Conservation (phyloP, 2,797 vertebrate species). For the Dermochelys coriacea region DNA sequence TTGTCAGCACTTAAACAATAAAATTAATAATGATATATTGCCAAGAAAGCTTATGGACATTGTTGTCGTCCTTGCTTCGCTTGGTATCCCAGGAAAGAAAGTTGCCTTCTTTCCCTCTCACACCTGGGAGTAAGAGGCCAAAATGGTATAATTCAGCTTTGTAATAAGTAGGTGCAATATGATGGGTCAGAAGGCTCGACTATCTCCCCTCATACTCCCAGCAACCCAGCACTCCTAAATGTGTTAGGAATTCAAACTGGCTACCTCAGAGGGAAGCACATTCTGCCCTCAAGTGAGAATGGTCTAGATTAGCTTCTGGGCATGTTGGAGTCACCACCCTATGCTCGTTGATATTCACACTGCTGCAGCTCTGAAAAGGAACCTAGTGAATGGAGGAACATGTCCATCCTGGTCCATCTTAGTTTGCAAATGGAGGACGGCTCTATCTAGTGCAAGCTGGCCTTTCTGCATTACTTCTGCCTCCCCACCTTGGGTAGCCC, state of each 20-base stretch:
- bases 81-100: background rate
- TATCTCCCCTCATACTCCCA: background rate
- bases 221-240: background rate
- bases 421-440: background rate
- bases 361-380: background rate
- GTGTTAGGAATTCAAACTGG: accelerated
- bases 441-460: background rate
- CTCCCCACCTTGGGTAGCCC: background rate
- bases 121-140: background rate
- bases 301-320: background rate
- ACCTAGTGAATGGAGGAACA: background rate
- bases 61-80: background rate
- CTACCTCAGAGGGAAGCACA: background rate
- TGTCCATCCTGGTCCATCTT: background rate
- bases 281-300: accelerated
- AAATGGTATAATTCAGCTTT: background rate
- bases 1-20: background rate
- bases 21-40: background rate
- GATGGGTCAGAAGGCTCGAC: background rate
- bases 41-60: background rate
- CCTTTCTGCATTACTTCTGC: background rate
- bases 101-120: background rate
- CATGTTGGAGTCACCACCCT: background rate
- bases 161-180: background rate
- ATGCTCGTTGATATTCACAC: background rate